Percentiles rank a stretch among this genome's conserved stretches.
Conservation (phyloP, 2,888 invertebrate genomes). For the Chesias legatella region DNA sequence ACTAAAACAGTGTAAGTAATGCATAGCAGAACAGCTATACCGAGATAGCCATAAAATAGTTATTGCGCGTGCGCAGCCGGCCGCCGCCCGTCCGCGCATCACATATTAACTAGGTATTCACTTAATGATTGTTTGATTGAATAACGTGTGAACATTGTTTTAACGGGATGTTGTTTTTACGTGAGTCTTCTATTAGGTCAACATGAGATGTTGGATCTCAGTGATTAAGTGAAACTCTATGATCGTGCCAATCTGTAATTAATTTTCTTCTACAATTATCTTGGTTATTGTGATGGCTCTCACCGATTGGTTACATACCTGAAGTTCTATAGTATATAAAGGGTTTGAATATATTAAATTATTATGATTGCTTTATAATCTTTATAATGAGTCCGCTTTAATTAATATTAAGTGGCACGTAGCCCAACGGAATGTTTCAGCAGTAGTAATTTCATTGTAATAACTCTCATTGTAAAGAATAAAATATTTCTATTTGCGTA, state of each 20-base stretch:
- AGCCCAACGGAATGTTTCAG: no score
- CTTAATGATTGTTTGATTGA: constrained; percentile 16
- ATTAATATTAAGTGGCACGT: no score
- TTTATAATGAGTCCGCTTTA: no score
- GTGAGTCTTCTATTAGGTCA: constrained; percentile 1
- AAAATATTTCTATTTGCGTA: no score
- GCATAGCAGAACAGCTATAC: constrained; percentile 10
- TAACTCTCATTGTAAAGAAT: no score
- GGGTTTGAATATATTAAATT: no score
- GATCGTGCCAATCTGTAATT: neutral
- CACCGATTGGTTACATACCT: no score
- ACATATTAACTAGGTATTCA: constrained; percentile 16
- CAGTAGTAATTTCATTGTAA: no score
- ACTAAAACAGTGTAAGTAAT: constrained; percentile 10
- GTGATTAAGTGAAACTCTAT: neutral
- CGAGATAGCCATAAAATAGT: constrained; percentile 20
- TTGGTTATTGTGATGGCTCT: no score
- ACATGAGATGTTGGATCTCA: neutral
- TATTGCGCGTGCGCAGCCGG: constrained; percentile 10
- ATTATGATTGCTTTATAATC: no score
- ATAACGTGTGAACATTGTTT: constrained; percentile 11
- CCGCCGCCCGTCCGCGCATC: constrained; percentile 6
- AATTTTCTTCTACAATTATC: no score
- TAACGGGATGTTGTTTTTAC: constrained; percentile 14
- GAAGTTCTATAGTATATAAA: no score